Evolutionary conservation across 2,113 vertebrate species (phyloP).

Genomic region (Spizaetus ornatus): DNA sequence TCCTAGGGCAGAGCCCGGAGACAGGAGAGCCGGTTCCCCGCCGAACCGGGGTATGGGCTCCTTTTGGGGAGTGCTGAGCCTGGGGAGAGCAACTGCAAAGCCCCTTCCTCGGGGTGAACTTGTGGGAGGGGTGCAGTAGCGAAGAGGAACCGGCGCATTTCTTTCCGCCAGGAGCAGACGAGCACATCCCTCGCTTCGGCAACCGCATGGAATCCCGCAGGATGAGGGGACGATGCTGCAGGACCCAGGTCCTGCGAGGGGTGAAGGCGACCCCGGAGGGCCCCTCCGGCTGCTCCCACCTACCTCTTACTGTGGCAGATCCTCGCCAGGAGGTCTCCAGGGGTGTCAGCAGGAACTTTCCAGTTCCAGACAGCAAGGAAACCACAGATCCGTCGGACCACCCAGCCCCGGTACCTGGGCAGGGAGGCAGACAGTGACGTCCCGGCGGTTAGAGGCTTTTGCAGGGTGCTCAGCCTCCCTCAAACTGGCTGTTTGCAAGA

Average conservation of each 20-base stretch:
- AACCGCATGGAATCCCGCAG: accelerated
- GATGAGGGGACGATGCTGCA: accelerated
- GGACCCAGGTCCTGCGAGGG: background rate
- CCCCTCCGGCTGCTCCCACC: background rate
- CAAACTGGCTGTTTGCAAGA: too few species aligned
- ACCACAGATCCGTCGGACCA: slow-evolving; percentile 72
- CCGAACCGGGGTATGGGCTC: accelerated
- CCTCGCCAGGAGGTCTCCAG: background rate
- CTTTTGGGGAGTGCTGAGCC: background rate
- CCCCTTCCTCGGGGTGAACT: background rate
- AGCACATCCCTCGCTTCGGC: background rate
- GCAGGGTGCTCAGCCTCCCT: too few species aligned
- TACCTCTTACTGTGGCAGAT: slow-evolving; percentile 64
- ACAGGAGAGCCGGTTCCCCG: background rate
- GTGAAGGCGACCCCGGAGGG: accelerated
- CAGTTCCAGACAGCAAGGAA: slow-evolving; percentile 51
- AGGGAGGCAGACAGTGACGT: background rate
- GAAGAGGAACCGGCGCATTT: accelerated
- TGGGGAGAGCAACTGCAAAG: background rate
- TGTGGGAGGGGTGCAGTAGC: background rate
- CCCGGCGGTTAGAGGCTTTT: accelerated
- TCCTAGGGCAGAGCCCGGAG: background rate
- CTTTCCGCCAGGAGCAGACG: accelerated
- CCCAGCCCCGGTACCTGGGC: slow-evolving; percentile 77
- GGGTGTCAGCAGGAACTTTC: background rate